Evolutionary conservation across 2,888 invertebrate genomes (phyloP).

Genomic region (Lycia hirtaria): DNA sequence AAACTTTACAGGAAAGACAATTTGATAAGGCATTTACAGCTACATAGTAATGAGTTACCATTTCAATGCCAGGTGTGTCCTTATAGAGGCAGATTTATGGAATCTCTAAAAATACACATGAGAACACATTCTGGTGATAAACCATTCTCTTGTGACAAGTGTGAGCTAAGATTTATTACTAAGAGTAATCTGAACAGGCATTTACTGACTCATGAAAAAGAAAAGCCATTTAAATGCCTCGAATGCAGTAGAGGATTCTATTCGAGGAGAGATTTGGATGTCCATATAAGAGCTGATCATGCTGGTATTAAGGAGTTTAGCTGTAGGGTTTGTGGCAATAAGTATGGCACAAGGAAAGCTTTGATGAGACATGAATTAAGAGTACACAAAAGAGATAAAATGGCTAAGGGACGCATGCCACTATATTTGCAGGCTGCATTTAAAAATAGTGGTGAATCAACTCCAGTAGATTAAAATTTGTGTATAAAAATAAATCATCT

Average conservation of each 20-base stretch:
- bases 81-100: conserved; percentile 61
- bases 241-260: conserved; percentile 65
- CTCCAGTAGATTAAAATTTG: neutral
- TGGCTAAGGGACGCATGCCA: conserved; percentile 67
- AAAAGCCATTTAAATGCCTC: conserved; percentile 60
- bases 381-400: conserved; percentile 68
- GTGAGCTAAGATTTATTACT: conserved; percentile 60
- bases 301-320: conserved; percentile 61
- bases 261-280: conserved; percentile 58
- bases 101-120: conserved; percentile 65
- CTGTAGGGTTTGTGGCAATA: conserved; percentile 63
- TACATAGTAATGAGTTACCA: conserved; percentile 61
- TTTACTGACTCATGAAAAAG: conserved; percentile 62
- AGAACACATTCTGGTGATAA: conserved; percentile 64
- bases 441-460: conserved; percentile 32
- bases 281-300: conserved; percentile 65
- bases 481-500: conserved; percentile 1
- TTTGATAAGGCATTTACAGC: conserved; percentile 58
- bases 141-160: conserved; percentile 65
- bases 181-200: conserved; percentile 69
- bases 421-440: conserved; percentile 66
- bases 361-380: conserved; percentile 67
- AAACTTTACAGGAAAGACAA: conserved; percentile 67
- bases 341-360: conserved; percentile 64
- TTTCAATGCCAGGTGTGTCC: conserved; percentile 64